Evolutionary conservation across 2,113 vertebrate genomes (phyloP), one percentile per base, ranked within the genome.

Genomic region (Osmerus mordax): DNA sequence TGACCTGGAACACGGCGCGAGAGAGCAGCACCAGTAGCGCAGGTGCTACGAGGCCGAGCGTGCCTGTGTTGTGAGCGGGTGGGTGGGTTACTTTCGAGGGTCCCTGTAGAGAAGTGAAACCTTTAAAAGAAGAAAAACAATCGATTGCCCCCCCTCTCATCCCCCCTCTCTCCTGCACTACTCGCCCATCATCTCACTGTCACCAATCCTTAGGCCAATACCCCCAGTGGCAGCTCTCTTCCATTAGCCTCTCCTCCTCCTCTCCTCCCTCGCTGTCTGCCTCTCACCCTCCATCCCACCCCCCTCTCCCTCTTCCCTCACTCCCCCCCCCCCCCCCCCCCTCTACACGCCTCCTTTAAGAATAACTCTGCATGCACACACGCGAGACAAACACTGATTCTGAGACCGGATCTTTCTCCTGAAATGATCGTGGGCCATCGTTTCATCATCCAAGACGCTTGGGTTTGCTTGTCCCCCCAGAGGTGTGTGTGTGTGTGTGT

Each of bases 221-320:
- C 89, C 85, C 89, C 76, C n/a, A 83, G 88, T 89, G 88, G 87
- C 88, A 80, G 82, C 82, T 90, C 84, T 83, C 87, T 91, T 91
- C 88, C 88, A 89, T 90, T 89, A 90, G 80, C 82, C 77, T 67
- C 76, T 61, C 28, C 65, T 65, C 77, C 70, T 56, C 1, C 75
- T 76, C 74, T 78, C 87, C 86, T 80, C 87, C 77, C 74, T 81
- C 66, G 70, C 62, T 66, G 58, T 79, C 70, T 79, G 13, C 81
- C 85, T 19, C 51, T 23, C 23, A 51, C 52, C 29, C 62, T 54
- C 63, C 84, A 25, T 25, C 54, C 25, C 62, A 18, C 14, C 14
- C 52, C 41, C 29, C 58, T 54, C 16, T 12, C 23, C 3, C 53
- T 12, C 16, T 55, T 58, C 54, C 51, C 64, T 2, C 63, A 13